These are phyloP conservation scores for Acleris holmiana DNA, from an alignment of 2,888 invertebrate species.

Conservation along the genomic window DNA sequence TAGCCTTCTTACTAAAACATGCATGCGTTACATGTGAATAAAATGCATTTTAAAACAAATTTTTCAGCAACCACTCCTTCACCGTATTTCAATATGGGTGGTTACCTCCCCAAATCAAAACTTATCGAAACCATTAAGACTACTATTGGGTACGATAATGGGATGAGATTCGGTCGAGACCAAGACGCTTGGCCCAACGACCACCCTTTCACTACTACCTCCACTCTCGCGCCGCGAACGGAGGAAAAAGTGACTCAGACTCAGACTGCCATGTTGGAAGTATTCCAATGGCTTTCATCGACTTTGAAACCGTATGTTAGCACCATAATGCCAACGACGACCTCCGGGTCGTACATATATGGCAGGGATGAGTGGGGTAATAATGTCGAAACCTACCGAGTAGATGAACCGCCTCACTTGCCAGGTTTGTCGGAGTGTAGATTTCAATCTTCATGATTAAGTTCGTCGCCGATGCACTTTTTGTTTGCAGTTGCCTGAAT, in stretches of 20 bases:
- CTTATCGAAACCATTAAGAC: conserved; percentile 79
- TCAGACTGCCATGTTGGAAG: conserved; percentile 80
- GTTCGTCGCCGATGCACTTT: conserved; percentile 70
- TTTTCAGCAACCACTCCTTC: conserved; percentile 80
- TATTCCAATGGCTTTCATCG: conserved; percentile 80
- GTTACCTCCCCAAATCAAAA: conserved; percentile 77
- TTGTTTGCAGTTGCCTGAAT: conserved; percentile 66
- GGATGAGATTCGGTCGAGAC: conserved; percentile 69
- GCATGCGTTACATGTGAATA: conserved; percentile 65
- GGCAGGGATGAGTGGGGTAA: conserved; percentile 79
- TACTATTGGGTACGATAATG: conserved; percentile 77
- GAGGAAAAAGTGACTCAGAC: conserved; percentile 78
- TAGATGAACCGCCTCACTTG: conserved; percentile 81
- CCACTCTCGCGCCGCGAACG: conserved; percentile 71
- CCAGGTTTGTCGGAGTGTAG: conserved; percentile 83
- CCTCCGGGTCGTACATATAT: conserved; percentile 64
- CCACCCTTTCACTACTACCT: conserved; percentile 79
- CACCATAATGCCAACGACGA: conserved; percentile 64
- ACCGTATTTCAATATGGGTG: conserved; percentile 76
- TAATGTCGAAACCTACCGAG: conserved; percentile 79
- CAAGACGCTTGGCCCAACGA: conserved; percentile 80
- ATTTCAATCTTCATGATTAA: conserved; percentile 64
- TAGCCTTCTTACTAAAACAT: conserved; percentile 43
- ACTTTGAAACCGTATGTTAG: conserved; percentile 77
- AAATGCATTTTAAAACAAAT: conserved; percentile 65